These are phyloP conservation scores for Heterohyrax brucei DNA, from an alignment of 2,797 vertebrate species.

Conservation along the genomic window DNA sequence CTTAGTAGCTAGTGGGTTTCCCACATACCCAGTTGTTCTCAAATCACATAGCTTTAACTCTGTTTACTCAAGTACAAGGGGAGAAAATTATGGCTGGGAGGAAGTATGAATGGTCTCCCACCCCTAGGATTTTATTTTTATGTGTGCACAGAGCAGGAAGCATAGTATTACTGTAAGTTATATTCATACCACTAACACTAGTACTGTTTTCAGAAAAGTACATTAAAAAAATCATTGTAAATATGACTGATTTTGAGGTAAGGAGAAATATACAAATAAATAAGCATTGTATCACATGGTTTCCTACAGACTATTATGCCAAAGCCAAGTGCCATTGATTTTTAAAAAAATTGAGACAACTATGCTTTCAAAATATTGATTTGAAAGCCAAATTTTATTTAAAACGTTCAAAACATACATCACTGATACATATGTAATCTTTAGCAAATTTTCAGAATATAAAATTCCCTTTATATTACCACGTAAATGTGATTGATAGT, in stretches of 20 bases:
- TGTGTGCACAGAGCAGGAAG: background rate
- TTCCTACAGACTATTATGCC: background rate
- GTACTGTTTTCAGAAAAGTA: background rate
- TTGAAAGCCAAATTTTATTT: slow-evolving; percentile 29
- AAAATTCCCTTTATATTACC: background rate
- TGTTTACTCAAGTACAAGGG: background rate
- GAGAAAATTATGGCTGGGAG: background rate
- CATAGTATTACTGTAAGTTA: background rate
- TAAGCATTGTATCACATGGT: background rate
- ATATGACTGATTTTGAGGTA: background rate
- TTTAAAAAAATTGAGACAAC: background rate
- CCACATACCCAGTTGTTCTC: background rate
- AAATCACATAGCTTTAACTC: background rate
- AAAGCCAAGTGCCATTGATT: background rate
- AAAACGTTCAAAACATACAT: background rate
- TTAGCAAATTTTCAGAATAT: background rate
- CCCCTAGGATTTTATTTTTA: background rate
- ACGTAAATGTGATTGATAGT: background rate
- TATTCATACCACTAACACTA: background rate
- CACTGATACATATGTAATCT: background rate
- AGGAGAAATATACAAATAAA: slow-evolving; percentile 20
- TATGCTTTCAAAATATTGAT: background rate
- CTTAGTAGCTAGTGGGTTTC: background rate
- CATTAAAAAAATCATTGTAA: background rate
- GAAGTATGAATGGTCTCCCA: background rate